Base-by-base conservation (phyloP, 2,113 vertebrate species). In the Xyrauchen texanus region DNA sequence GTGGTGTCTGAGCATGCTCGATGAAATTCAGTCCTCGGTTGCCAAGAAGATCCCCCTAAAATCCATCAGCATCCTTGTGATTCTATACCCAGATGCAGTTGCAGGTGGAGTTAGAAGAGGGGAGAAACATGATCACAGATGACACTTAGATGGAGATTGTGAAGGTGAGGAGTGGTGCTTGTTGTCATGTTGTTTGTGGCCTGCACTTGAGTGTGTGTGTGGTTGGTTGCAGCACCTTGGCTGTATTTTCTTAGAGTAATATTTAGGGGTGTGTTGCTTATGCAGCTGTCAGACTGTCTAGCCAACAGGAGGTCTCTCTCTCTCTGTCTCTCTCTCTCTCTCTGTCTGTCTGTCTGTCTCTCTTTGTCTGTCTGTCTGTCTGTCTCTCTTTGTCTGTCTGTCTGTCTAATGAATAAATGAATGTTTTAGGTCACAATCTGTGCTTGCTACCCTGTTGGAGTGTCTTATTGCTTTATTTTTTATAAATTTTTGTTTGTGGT, bases 81-180 rank as follows among this genome's bases (percentile, higher is more conserved):
- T 70, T 78, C 67, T 52, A 68, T 84, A 42, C 68, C 78, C 85
- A 64, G 86, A 86, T 84, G 86, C 81, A 57, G 78, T 53, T 84
- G 88, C 86, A 84, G 88, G 11, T 87, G 86, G 86, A 82, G 80
- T 85, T 80, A 83, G 68, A 15, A 79, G 86, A 81, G 60, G 69
- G 76, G 68, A 76, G 68, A 75, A 85, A 79, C 78, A 79, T 81
- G 84, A 60, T 77, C 80, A 78, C 71, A 82, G 89, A 90, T 85
- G 88, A 81, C 84, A 80, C 68, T 78, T 86, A 89, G 84, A 92
- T 93, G 92, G 93, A 89, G 87, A 81, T 86, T 66, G 82, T 71
- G 80, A 79, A 93, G 92, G 93, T 94, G 83, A 89, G 88, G 72
- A 63, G 60, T 42, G 45, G 58, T 68, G 16, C 61, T 46, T 34